Evolutionary conservation across 64 coral and sea anemone species (phyloP).

Genomic region (Pachyseris speciosa): DNA sequence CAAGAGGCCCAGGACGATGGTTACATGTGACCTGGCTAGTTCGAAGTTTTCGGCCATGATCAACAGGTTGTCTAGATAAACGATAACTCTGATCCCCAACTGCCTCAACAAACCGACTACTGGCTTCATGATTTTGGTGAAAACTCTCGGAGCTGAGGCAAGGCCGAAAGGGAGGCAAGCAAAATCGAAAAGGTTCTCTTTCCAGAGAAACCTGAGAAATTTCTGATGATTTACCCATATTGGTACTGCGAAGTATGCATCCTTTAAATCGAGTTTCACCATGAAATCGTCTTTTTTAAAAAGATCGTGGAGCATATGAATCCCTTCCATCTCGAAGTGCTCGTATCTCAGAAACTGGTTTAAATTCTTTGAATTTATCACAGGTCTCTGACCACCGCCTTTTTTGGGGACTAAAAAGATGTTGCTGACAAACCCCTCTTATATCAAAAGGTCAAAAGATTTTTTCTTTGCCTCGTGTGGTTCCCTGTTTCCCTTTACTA

Average conservation of each 20-base stretch:
- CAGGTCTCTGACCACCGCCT: too few relatives aligned
- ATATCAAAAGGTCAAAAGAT: slow-evolving; percentile 50
- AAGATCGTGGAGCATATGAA: slow-evolving; percentile 56
- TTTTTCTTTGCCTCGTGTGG: too few relatives aligned
- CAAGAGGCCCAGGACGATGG: background rate
- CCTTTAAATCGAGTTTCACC: too few relatives aligned
- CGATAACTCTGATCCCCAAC: background rate
- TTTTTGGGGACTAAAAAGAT: too few relatives aligned
- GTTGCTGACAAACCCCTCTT: too few relatives aligned
- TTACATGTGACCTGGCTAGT: too few relatives aligned
- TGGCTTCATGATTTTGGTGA: background rate
- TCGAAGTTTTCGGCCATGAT: too few relatives aligned
- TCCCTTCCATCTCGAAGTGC: too few relatives aligned
- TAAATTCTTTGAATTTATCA: slow-evolving; percentile 35
- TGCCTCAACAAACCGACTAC: background rate
- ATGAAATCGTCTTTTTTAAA: slow-evolving; percentile 13
- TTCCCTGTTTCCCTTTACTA: too few relatives aligned
- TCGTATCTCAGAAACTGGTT: slow-evolving; percentile 47
- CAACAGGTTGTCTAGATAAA: too few relatives aligned
- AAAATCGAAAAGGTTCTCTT: background rate
- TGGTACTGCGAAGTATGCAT: slow-evolving; percentile 36
- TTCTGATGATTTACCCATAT: slow-evolving; percentile 7
- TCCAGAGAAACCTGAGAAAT: background rate
- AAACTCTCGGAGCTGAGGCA: background rate
- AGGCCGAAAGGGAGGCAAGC: background rate